Base-by-base conservation (phyloP, 64 coral and sea anemone species). In the Porites australiensis region DNA sequence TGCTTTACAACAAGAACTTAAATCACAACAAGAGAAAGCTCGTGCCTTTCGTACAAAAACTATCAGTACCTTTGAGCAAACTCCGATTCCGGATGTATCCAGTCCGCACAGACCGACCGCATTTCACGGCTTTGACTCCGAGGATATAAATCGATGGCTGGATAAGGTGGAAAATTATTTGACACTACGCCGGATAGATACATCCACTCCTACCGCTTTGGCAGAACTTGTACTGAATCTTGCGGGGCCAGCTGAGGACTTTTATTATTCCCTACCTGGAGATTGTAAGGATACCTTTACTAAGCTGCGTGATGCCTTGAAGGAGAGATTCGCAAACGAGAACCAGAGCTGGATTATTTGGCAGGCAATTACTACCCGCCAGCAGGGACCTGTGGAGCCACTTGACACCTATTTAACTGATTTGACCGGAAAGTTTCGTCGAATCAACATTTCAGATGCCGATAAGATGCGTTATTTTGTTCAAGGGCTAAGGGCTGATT, bases 61-160 rank as follows among this genome's bases (percentile, higher is more conserved):
- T 16, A 19, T 5, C 11, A 75, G 27, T 3, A 47, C 47, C n/a
- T 2, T 50, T 2, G 48, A 72, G 11, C 70, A 72, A 9, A 13
- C 70, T 2, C 70, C 70, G 3, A 44, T 13, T 72, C 47, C 73
- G 3, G 74, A 77, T 2, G 11, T 49, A 50, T 18, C 74, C 15
- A 47, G 37, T 48, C 10, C 71, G 15, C 27, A 74, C 11, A 44
- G 71, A n/a, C 47, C 54, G 3, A 23, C 77, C 11, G 23, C 59
- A 6, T 82, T 90, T n/a, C 88, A 90, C 16, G 88, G 88, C 6
- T 55, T 23, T 18, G 77, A 90, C 19, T 72, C 77, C 9, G 77
- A 90, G 13, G 76, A 80, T 50, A 60, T 64, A 23, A 64, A 53
- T 5, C 64, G 79, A 70, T 80, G 88, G 76, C 23, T 90, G 6